Percentiles rank a stretch among this genome's conserved stretches.
Conservation (phyloP, 2,113 vertebrate genomes). For the Origma solitaria region DNA sequence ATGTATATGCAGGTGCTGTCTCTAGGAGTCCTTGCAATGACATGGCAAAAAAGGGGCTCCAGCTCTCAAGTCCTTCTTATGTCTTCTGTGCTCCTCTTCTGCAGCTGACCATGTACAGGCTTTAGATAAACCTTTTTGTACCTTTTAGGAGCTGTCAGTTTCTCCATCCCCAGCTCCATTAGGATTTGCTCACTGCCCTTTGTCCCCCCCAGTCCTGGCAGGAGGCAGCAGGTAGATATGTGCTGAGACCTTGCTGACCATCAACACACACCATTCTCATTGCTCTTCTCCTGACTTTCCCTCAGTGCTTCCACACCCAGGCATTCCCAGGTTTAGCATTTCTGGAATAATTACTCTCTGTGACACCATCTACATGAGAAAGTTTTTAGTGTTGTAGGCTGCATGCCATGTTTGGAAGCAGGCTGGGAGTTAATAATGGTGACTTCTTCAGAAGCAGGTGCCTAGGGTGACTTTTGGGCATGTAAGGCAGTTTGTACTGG, state of each 20-base stretch:
- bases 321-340: neutral
- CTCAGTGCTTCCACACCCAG: neutral
- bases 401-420: neutral
- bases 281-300: neutral
- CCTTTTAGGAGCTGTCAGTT: neutral
- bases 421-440: neutral
- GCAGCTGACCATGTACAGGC: neutral
- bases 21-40: neutral
- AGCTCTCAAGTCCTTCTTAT: neutral
- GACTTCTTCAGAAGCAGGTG: neutral
- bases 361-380: neutral
- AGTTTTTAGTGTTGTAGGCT: neutral
- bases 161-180: neutral
- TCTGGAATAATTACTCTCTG: neutral
- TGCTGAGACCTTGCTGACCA: neutral
- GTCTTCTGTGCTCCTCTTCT: neutral
- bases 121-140: neutral
- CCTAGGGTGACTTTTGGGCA: neutral
- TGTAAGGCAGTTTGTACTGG: neutral
- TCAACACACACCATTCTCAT: neutral
- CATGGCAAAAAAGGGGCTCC: neutral
- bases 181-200: neutral
- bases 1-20: neutral
- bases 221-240: neutral
- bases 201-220: neutral